Base-by-base conservation (phyloP, 2,797 vertebrate genomes). In the Danio albolineatus region DNA sequence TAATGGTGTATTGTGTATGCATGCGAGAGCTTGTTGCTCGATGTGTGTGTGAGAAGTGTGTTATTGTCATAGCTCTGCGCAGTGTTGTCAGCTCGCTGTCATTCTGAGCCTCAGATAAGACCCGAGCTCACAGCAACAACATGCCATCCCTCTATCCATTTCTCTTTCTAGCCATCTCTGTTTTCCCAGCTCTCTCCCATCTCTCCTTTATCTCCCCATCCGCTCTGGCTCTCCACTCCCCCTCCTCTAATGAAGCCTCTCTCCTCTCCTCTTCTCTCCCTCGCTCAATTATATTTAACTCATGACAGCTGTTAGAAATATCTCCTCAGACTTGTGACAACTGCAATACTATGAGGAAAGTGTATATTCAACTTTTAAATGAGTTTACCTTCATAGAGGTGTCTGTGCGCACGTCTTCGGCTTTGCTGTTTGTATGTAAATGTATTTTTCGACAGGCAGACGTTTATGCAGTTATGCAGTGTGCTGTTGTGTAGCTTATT, bases 261-360 rank as follows among this genome's bases (percentile, higher is more conserved):
- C 49, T 79, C 74, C 46, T 51, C 38, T 2, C 69, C 74, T 60
- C 80, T 67, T 41, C 82, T 80, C 64, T 83, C 80, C 77, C 87
- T 82, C 85, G 71, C 85, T 72, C 77, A 82, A 73, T 82, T 82
- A 82, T 64, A 72, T 82, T 85, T 83, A 83, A 78, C 77, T 78
- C 74, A 76, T 80, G 85, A 86, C 85, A 86, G 83, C 82, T 80
- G 83, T 81, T 79, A 73, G 81, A 82, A 78, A 69, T 80, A 78
- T 82, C 72, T 82, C 60, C 61, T 82, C 76, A 79, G 79, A 80
- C 54, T 73, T 57, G 74, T 82, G 83, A 85, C 85, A 83, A 83
- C 49, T 75, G 70, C 83, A 85, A 82, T 82, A 64, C 28, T 28
- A 51, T 73, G 81, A 81, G 74, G 69, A 85, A 85, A 75, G 71